Conservation (phyloP, 2,888 invertebrate species). For the Andrena flavipes region DNA sequence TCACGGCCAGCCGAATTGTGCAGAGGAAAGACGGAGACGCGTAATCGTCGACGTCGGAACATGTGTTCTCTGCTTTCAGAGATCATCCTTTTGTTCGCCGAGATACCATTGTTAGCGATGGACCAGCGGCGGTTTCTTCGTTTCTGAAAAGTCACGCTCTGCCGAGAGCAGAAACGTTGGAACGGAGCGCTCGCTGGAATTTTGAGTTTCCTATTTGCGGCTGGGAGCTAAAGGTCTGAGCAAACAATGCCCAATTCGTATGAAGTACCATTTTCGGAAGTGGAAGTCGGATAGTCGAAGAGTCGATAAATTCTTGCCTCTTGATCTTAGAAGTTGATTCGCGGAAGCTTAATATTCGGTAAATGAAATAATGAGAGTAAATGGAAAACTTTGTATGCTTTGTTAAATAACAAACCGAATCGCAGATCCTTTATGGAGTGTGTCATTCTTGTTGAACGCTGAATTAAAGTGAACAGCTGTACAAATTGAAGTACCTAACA, state of each 20-base stretch:
- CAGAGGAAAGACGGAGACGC: slow-evolving; percentile 14
- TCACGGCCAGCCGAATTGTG: slow-evolving; percentile 13
- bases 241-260: neutral
- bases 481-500: neutral
- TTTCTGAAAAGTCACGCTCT: slow-evolving; percentile 51
- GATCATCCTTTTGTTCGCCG: slow-evolving; percentile 54
- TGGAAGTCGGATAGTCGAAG: too few species aligned
- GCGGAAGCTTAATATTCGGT: too few species aligned
- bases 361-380: too few species aligned
- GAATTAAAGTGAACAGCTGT: neutral
- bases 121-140: slow-evolving; percentile 36
- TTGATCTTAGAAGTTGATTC: too few species aligned
- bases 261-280: neutral
- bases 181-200: slow-evolving; percentile 28
- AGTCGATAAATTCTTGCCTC: too few species aligned
- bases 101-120: slow-evolving; percentile 50
- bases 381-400: too few species aligned
- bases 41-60: slow-evolving; percentile 50
- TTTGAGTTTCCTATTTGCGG: slow-evolving; percentile 6
- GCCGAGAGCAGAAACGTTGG: slow-evolving; percentile 38
- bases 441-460: too few species aligned
- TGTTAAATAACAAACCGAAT: too few species aligned
- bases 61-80: slow-evolving; percentile 51
- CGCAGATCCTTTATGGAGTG: too few species aligned
- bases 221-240: neutral